Conservation (phyloP, 2,797 vertebrate species). For the Phyllotis vaccarum region DNA sequence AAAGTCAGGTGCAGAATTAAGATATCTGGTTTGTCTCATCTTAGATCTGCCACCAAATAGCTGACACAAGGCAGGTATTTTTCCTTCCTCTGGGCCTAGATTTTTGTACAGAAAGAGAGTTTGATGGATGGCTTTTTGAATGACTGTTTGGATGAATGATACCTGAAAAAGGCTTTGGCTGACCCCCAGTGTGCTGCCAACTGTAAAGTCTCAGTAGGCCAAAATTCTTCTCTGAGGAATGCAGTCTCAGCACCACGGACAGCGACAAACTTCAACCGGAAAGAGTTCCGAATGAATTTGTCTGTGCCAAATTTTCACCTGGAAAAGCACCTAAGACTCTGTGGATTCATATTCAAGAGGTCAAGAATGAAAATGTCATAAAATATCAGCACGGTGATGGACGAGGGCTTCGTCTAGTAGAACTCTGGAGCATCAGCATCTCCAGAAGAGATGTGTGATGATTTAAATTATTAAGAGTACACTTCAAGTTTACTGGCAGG, state of each 20-base stretch:
- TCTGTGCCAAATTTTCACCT: not conserved
- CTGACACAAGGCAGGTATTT: not conserved
- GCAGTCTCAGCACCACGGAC: not conserved
- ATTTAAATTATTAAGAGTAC: constrained; percentile 6
- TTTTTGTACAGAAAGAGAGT: not conserved
- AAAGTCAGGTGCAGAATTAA: not conserved
- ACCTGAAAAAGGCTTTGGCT: not conserved
- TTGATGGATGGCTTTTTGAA: not conserved
- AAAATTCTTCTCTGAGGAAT: not conserved
- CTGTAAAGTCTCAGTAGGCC: not conserved
- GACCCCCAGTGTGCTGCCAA: not conserved
- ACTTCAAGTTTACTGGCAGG: not conserved
- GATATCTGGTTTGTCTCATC: not conserved
- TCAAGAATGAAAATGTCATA: constrained; percentile 18
- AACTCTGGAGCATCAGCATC: not conserved
- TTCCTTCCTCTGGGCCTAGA: not conserved
- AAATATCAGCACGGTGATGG: not conserved
- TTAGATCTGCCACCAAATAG: constrained; percentile 12
- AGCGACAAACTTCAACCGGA: not conserved
- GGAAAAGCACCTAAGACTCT: not conserved
- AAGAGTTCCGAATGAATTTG: not conserved
- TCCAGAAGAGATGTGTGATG: not conserved
- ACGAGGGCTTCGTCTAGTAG: not conserved
- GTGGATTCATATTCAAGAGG: not conserved
- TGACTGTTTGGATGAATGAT: not conserved